Conservation (phyloP, 2,113 vertebrate species). For the Neogale vison region DNA sequence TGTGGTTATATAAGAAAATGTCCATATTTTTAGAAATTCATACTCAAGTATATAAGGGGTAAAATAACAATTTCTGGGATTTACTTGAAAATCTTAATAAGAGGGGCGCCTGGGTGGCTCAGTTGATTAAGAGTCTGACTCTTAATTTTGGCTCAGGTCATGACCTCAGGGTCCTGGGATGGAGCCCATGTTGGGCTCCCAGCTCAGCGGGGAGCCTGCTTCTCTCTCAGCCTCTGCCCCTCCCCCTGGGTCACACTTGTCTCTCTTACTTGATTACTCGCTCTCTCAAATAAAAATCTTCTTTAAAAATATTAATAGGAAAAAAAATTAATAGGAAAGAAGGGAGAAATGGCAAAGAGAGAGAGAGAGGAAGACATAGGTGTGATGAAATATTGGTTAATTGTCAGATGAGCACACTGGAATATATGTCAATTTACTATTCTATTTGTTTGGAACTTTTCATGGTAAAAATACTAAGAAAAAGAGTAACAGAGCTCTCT, state of each 20-base stretch:
- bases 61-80: constrained; percentile 14
- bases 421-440: not conserved
- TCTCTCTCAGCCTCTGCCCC: not conserved
- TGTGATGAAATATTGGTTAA: not conserved
- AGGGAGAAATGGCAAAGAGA: not conserved
- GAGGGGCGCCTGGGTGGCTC: not conserved
- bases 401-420: not conserved
- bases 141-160: not conserved
- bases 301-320: not conserved
- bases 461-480: not conserved
- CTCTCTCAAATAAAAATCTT: not conserved
- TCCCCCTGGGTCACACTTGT: not conserved
- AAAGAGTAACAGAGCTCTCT: constrained; percentile 26
- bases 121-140: not conserved
- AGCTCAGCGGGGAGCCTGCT: not conserved
- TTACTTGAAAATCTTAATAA: not conserved
- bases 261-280: not conserved
- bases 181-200: not conserved
- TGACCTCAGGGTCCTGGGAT: not conserved
- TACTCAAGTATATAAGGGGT: not conserved
- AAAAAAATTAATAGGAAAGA: not conserved
- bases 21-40: constrained; percentile 22
- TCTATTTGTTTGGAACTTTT: not conserved
- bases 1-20: not conserved
- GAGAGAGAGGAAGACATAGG: not conserved